Percentiles rank a stretch among this genome's conserved stretches.
These are phyloP conservation scores for Hylaeus anthracinus DNA, from an alignment of 1,140 invertebrate species.

Conservation along the genomic window DNA sequence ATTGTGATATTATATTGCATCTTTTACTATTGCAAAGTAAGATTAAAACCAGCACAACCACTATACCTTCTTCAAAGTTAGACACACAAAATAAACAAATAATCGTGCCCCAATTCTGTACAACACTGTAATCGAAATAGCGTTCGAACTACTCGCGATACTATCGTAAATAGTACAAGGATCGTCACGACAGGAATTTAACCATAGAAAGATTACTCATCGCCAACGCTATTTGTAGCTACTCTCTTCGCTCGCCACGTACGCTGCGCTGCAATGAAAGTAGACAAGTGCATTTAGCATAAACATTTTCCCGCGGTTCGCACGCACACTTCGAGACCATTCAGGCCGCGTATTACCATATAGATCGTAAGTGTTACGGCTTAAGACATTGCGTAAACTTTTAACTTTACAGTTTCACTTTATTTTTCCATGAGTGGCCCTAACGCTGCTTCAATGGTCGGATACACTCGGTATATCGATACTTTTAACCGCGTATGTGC, in stretches of 20 bases:
- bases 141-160: no score
- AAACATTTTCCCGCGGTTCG: neutral
- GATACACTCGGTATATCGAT: slow-evolving; percentile 25
- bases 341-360: slow-evolving; percentile 8
- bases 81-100: no score
- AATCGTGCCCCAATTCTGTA: no score
- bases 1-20: no score
- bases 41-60: no score
- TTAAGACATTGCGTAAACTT: slow-evolving; percentile 16
- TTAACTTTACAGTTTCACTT: slow-evolving; percentile 16
- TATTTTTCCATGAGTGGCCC: slow-evolving; percentile 19
- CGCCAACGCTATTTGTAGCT: neutral
- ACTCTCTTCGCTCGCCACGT: neutral
- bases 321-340: neutral
- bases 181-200: neutral
- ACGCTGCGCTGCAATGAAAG: neutral
- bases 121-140: no score
- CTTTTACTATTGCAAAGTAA: no score
- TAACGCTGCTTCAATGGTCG: neutral
- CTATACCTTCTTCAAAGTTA: no score
- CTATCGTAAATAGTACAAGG: neutral
- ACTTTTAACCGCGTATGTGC: slow-evolving; percentile 11
- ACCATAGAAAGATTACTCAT: neutral
- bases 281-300: neutral
- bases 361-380: neutral